Base-by-base conservation (phyloP, 64 coral and sea anemone genomes). In the Pachyseris speciosa region DNA sequence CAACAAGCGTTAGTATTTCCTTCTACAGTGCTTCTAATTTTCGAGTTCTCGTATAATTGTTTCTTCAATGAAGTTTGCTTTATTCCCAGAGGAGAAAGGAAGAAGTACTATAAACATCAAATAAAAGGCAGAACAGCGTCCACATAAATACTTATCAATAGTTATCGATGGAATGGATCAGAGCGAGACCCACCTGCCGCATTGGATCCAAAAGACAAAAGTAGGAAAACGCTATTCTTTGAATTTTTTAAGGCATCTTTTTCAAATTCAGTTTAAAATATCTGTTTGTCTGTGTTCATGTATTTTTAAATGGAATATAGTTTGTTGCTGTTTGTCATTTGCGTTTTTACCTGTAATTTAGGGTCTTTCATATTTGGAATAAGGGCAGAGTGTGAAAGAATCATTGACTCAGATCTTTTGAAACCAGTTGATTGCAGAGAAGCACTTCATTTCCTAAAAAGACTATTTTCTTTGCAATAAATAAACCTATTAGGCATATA, bases 161-260 rank as follows among this genome's bases (percentile, higher is more conserved):
- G 88, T 94, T 4, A 94, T 88, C 13, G 92, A 94, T 41, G 92
- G 92, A 2, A 94, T 86, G 83, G 83, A 93, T 44, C 91, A 93
- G 58, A 42, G 37, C 1, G 86, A 93, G 34, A 86, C 83, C 8
- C 81, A 69, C 48, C 17, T 93, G 13, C 74, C 84, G 24, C 91
- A 93, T 44, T 93, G 83, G 83, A 80, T 79, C 16, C 84, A 87
- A 41, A 71, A 48, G 38, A 68, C 72, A 60, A 93, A 93, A 71
- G 83, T 80, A 69, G 22, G 61, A 11, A 48, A 69, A 53, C 13
- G 51, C 20, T 53, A 7, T 16, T 53, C 51, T n/a, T 53, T 16
- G 20, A 45, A 45, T 45, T 53, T 12, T 53, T 53, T 53, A 53
- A 17, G 51, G 51, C 13, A 53, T 17, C 9, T 11, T 53, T 13